These are phyloP conservation scores for Andrena cerasifolii DNA, from an alignment of 1,140 invertebrate genomes.

Conservation along the genomic window DNA sequence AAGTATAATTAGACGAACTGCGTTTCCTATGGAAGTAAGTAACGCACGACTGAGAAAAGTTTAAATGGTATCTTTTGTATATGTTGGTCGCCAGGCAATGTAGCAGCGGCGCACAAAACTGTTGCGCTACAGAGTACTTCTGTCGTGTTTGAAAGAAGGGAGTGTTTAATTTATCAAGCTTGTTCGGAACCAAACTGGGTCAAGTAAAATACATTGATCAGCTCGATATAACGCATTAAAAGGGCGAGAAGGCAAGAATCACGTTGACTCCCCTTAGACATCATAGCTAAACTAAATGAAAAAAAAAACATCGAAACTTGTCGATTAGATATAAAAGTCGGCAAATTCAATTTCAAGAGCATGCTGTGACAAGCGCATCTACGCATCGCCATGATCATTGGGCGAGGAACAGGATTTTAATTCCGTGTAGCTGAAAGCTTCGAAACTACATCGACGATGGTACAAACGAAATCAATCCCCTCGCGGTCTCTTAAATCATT, in stretches of 20 bases:
- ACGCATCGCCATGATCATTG: slow-evolving; percentile 25
- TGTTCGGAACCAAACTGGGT: neutral
- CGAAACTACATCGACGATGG: neutral
- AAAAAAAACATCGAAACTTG: neutral
- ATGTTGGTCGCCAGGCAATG: neutral
- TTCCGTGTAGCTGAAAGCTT: neutral
- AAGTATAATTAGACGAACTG: neutral
- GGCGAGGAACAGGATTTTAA: neutral
- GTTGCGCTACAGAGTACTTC: neutral
- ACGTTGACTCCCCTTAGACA: neutral
- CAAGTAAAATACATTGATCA: slow-evolving; percentile 15
- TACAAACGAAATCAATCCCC: neutral
- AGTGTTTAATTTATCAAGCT: neutral
- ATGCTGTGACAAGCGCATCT: neutral
- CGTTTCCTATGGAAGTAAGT: slow-evolving; percentile 4
- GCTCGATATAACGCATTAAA: neutral
- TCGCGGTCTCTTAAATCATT: neutral
- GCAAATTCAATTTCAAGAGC: neutral
- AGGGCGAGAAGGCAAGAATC: neutral
- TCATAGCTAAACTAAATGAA: too few relatives aligned
- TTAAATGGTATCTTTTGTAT: neutral
- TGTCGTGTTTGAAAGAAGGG: neutral
- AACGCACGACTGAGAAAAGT: neutral
- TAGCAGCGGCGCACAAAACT: neutral
- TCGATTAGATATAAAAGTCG: neutral